phyloP scores from a whole-genome alignment of 92 coral and sea anemone genomes.

The Zoanthus sansibaricus region DNA sequence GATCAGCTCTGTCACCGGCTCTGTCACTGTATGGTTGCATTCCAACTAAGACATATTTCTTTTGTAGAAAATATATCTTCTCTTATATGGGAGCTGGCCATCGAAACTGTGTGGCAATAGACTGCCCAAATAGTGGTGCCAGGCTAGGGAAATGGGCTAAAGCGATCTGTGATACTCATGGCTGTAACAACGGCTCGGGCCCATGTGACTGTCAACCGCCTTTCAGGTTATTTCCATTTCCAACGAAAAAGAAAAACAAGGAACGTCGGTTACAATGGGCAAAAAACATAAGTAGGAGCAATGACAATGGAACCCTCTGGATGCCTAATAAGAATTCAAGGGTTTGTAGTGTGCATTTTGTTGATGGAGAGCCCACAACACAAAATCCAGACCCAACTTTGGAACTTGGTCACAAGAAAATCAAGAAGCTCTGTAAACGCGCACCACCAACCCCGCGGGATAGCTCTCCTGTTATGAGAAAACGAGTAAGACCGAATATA shows the following conservation, averaged over 20 bases:
- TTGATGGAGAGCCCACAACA: slow-evolving; percentile 59
- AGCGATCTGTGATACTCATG: slow-evolving; percentile 53
- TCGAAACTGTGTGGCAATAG: slow-evolving; percentile 62
- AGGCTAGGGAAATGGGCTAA: slow-evolving; percentile 65
- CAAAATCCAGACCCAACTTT: slow-evolving; percentile 69
- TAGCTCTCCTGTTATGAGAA: slow-evolving; percentile 21
- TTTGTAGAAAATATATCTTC: slow-evolving; percentile 24
- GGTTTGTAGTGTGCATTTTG: slow-evolving; percentile 64
- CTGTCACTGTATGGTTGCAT: slow-evolving; percentile 38
- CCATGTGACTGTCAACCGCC: slow-evolving; percentile 65
- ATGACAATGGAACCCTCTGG: slow-evolving; percentile 57
- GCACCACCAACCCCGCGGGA: slow-evolving; percentile 34
- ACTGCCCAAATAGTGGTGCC: slow-evolving; percentile 62
- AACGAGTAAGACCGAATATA: slow-evolving; percentile 23
- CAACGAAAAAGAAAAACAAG: slow-evolving; percentile 59
- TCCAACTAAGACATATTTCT: slow-evolving; percentile 58
- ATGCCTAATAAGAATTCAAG: slow-evolving; percentile 65
- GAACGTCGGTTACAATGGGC: slow-evolving; percentile 62
- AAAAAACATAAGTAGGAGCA: slow-evolving; percentile 53
- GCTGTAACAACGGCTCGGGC: slow-evolving; percentile 57
- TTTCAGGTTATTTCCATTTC: slow-evolving; percentile 66
- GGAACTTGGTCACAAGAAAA: slow-evolving; percentile 53
- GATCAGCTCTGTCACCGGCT: slow-evolving; percentile 15
- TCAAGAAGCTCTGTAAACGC: slow-evolving; percentile 9
- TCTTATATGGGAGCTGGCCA: slow-evolving; percentile 61